These are phyloP conservation scores for Lordiphosa andalusiaca DNA, from an alignment of 2,888 invertebrate genomes.

Conservation along the genomic window DNA sequence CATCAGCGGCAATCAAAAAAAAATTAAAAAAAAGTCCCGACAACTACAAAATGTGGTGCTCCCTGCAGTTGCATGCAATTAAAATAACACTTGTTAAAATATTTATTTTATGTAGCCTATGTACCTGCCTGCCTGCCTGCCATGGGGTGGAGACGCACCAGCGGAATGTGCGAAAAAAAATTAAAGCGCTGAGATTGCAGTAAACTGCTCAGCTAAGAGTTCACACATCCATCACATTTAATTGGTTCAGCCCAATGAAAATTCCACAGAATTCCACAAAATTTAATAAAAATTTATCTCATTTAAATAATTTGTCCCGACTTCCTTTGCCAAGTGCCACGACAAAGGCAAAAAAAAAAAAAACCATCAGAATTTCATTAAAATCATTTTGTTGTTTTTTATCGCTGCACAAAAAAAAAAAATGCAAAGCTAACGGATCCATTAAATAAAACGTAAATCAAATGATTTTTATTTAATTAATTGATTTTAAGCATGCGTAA, in stretches of 20 bases:
- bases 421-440: background rate
- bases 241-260: slow-evolving; percentile 36
- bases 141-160: slow-evolving; percentile 12
- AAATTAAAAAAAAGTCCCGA: slow-evolving; percentile 30
- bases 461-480: slow-evolving; percentile 41
- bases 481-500: slow-evolving; percentile 42
- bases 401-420: background rate
- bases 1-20: slow-evolving; percentile 30
- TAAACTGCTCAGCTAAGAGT: no score
- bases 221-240: slow-evolving; percentile 19
- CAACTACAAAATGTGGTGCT: slow-evolving; percentile 15
- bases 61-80: slow-evolving; percentile 60
- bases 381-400: slow-evolving; percentile 29
- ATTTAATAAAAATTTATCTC: slow-evolving; percentile 41
- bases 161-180: slow-evolving; percentile 16
- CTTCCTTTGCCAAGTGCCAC: slow-evolving; percentile 22
- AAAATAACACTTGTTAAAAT: slow-evolving; percentile 71
- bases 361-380: slow-evolving; percentile 28
- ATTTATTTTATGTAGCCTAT: slow-evolving; percentile 57
- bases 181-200: slow-evolving; percentile 42
- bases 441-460: slow-evolving; percentile 23
- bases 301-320: slow-evolving; percentile 23
- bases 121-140: slow-evolving; percentile 4
- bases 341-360: slow-evolving; percentile 19
- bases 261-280: slow-evolving; percentile 23